Evolutionary conservation across 1,140 invertebrate genomes (phyloP).

Genomic region (Aphelinus certus): DNA sequence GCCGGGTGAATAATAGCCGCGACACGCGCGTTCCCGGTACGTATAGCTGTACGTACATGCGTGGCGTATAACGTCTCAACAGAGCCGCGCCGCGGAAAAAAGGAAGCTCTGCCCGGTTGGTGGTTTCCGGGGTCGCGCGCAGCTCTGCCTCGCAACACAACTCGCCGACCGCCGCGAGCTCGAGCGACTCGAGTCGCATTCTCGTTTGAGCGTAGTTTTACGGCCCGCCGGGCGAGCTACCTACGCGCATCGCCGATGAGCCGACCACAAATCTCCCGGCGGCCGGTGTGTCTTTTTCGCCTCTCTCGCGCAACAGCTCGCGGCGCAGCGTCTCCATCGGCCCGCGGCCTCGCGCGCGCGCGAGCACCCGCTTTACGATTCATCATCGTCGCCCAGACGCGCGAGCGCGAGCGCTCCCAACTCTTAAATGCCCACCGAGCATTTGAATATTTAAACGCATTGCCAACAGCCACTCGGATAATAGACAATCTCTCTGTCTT

Average conservation of each 20-base stretch:
- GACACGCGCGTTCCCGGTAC: slow-evolving; percentile 33
- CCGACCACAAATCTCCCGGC: slow-evolving; percentile 49
- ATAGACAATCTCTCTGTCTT: slow-evolving; percentile 36
- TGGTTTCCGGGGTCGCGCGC: slow-evolving; percentile 62
- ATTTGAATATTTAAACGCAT: slow-evolving; percentile 35
- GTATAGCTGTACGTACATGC: too few relatives aligned
- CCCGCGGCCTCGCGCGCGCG: neutral
- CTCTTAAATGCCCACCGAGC: slow-evolving; percentile 5
- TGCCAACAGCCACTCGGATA: slow-evolving; percentile 9
- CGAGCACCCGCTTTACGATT: slow-evolving; percentile 30
- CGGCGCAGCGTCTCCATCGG: slow-evolving; percentile 25
- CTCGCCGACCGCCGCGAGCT: slow-evolving; percentile 50
- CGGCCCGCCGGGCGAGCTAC: slow-evolving; percentile 56
- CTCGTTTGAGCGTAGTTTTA: slow-evolving; percentile 62
- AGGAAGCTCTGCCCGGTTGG: slow-evolving; percentile 32
- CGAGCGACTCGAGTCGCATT: slow-evolving; percentile 53
- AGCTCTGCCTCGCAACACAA: slow-evolving; percentile 59
- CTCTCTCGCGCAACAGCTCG: neutral
- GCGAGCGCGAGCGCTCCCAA: neutral
- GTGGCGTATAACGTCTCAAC: slow-evolving; percentile 33
- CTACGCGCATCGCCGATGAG: slow-evolving; percentile 44
- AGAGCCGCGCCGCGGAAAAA: slow-evolving; percentile 21
- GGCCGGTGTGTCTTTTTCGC: slow-evolving; percentile 30
- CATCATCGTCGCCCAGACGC: slow-evolving; percentile 27
- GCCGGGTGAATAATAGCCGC: slow-evolving; percentile 25